Percentiles rank a stretch among this genome's conserved stretches.
These are phyloP conservation scores for Corythoichthys haematopterus DNA, from an alignment of 2,113 vertebrate genomes.

Conservation along the genomic window DNA sequence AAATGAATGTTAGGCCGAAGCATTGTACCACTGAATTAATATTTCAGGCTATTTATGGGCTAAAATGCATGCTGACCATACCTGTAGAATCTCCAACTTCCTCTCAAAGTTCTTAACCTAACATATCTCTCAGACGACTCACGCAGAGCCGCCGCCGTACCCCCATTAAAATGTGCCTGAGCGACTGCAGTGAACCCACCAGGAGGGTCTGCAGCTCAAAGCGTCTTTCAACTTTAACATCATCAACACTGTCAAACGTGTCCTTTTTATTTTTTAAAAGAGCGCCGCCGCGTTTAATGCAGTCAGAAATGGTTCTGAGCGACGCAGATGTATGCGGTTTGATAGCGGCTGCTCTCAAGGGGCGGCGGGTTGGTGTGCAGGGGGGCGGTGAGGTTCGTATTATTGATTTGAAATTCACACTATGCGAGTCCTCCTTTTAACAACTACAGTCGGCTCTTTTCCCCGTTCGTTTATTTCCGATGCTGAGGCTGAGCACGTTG, in stretches of 20 bases:
- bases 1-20: too few relatives aligned
- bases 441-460: slow-evolving; percentile 41
- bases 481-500: not conserved
- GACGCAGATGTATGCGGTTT: slow-evolving; percentile 66
- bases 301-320: slow-evolving; percentile 54
- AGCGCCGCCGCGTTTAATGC: slow-evolving; percentile 60
- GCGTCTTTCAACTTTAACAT: slow-evolving; percentile 67
- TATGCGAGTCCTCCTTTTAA: slow-evolving; percentile 50
- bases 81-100: not conserved
- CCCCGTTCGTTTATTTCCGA: slow-evolving; percentile 1
- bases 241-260: slow-evolving; percentile 66
- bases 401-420: slow-evolving; percentile 73
- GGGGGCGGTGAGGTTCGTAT: slow-evolving; percentile 25
- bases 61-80: not conserved
- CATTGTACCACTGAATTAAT: too few relatives aligned
- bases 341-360: slow-evolving; percentile 54
- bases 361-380: slow-evolving; percentile 8
- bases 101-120: not conserved
- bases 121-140: not conserved
- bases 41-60: not conserved
- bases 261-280: slow-evolving; percentile 43
- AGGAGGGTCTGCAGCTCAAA: slow-evolving; percentile 61
- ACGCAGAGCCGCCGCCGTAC: not conserved
- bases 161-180: slow-evolving; percentile 54
- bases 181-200: slow-evolving; percentile 48